Evolutionary conservation across 2,888 invertebrate genomes (phyloP), one percentile per base, ranked within the genome.

Genomic region (Andrena camellia): DNA sequence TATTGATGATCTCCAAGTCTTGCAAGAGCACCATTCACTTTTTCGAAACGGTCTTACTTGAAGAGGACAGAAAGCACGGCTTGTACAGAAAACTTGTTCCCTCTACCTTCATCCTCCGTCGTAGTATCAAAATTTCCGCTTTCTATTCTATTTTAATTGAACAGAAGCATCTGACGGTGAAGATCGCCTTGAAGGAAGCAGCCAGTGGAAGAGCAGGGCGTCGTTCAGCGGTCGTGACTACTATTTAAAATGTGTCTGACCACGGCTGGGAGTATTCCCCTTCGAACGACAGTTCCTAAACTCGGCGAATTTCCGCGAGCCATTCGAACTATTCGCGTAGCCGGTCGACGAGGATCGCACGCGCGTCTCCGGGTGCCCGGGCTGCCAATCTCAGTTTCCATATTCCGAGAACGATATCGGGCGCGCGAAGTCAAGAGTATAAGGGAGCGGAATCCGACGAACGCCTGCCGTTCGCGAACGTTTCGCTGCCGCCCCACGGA

Each of bases 201-300:
- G 35, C 26, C 29, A 3, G 20, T 2, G 20, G 26, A 52, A 10
- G 7, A 20, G 29, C 17, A 2, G 6, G 0, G 3, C 50, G 42
- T 23, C 68, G 35, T 60, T 35, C 23, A 52, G 52, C 48, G 60
- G 23, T n/a, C 66, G 42, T 23, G 66, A 71, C 60, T 76, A 57
- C 68, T 60, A 35, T 42, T 52, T 77, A 48, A 33, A 66, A 26
- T 50, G 42, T n/a, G 66, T 54, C 77, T 54, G 66, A 60, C 70
- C 66, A 62, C 26, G 31, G 13, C 8, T 1, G 52, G 59, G 20
- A 8, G 7, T 10, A 42, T 71, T 71, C 52, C 13, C 52, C 60
- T 76, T 64, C 57, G 20, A 75, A 60, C 70, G 66, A 67, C 66
- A 74, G 52, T 74, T 67, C 8, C 35, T 42, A 42, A 74, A 78